Evolutionary conservation across 2,888 invertebrate genomes (phyloP), one percentile per base, ranked within the genome.

Genomic region (Eristalis pertinax): DNA sequence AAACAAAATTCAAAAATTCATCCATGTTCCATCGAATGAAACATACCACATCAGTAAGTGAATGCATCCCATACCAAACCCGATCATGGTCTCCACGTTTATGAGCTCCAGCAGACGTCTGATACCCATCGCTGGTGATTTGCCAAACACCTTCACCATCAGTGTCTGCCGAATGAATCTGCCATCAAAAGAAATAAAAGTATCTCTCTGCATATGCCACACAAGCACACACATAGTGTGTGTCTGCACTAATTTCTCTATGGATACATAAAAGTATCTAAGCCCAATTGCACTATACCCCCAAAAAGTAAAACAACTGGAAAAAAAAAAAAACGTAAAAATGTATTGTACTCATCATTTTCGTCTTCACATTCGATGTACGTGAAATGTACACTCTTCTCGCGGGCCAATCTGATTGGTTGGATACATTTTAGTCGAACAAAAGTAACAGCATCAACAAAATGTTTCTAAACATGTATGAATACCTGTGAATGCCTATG

Each of bases 391-490:
- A 82, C 82, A 79, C 86, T 86, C 86, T 35, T 86, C 78, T 67
- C 64, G 58, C 41, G 74, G 67, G 15, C 67, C 43, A 15, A 76
- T 84, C 74, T 83, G 86, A 87, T 87, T 87, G 86, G 86, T 87
- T 87, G 83, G 83, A 87, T 79, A 86, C 67, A 77, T 77, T 82
- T 69, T 64, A 38, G 56, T 72, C 35, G 35, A 81, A 76, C 24
- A 75, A 81, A 83, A 79, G 75, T 72, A 86, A 82, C 60, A 82
- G 82, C 83, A 32, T 78, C 70, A 64, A 79, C 62, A 72, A 83
- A 87, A 87, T 87, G 83, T 87, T 76, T 87, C 86, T 87, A 83
- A 87, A 87, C 86, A 79, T 87, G 26, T 62, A 5, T 67, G 63
- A 19, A 35, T 11, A 15, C 64, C 13, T 70, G 68, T 75, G 41